A percentile compares a stretch with the other conserved stretches of the same genome.
phyloP scores from a whole-genome alignment of 2,113 vertebrate species.

The Ctenomys sociabilis region DNA sequence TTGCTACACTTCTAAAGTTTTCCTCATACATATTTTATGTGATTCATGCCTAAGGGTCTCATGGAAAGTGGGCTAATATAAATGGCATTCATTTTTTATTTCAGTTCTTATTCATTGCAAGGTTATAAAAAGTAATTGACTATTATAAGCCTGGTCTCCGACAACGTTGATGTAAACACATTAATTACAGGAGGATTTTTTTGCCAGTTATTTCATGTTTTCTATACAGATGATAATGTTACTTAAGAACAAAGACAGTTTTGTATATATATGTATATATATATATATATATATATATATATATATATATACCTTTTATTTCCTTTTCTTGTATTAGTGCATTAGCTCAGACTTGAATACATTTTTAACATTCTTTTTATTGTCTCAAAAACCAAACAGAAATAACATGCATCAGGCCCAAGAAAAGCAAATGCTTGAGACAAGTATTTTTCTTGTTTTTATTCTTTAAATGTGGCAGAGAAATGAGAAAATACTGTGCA shows the following conservation, averaged over 20 bases:
- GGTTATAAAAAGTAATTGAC: not conserved
- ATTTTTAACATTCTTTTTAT: constrained; percentile 32
- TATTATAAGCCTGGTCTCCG: not conserved
- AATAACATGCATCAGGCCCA: not conserved
- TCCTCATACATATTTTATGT: not conserved
- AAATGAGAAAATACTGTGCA: constrained; percentile 11
- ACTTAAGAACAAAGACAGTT: not conserved
- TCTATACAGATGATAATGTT: not conserved
- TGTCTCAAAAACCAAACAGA: constrained; percentile 32
- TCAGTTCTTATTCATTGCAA: not conserved
- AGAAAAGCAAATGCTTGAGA: constrained; percentile 26
- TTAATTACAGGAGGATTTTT: not conserved
- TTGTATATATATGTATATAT: no score
- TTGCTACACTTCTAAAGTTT: not conserved
- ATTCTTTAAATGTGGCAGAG: not conserved
- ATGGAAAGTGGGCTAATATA: not conserved
- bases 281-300: no score
- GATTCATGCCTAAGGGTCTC: not conserved
- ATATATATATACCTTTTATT: not conserved
- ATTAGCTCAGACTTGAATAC: not conserved
- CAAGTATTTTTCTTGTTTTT: constrained; percentile 46
- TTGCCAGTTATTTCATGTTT: not conserved
- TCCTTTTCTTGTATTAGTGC: not conserved
- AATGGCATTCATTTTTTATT: not conserved
- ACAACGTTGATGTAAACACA: not conserved